These are phyloP conservation scores for Parus major DNA, from an alignment of 2,113 vertebrate genomes.

Conservation along the genomic window DNA sequence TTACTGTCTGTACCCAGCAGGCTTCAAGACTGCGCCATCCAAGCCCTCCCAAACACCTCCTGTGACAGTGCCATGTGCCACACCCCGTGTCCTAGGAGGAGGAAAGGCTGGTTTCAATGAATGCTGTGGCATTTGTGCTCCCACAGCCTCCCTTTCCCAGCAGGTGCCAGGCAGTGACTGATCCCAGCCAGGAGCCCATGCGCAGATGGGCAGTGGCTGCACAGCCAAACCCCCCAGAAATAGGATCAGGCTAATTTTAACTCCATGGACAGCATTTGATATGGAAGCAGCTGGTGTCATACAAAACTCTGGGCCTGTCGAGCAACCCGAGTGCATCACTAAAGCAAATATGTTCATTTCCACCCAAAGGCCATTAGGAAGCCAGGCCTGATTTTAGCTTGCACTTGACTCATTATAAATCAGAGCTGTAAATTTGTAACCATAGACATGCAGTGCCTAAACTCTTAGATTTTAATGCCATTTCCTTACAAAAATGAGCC, in stretches of 20 bases:
- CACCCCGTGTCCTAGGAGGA: not conserved
- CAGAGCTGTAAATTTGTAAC: not conserved
- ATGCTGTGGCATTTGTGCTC: not conserved
- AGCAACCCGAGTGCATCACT: slow-evolving; percentile 17
- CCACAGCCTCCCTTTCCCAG: not conserved
- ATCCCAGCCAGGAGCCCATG: not conserved
- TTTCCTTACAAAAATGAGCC: not conserved
- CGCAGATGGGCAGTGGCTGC: not conserved
- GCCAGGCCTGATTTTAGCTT: slow-evolving; percentile 8
- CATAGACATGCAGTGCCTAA: not conserved
- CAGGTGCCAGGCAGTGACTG: not conserved
- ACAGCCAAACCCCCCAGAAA: slow-evolving; percentile 36
- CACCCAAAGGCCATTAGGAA: slow-evolving; percentile 53
- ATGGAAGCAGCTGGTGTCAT: slow-evolving; percentile 75
- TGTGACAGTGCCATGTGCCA: not conserved
- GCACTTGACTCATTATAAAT: not conserved
- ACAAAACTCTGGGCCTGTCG: slow-evolving; percentile 55
- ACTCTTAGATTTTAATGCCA: not conserved
- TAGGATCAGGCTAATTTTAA: slow-evolving; percentile 73
- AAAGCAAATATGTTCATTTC: slow-evolving; percentile 58
- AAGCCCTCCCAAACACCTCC: not conserved
- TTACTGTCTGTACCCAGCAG: not conserved
- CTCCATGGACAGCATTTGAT: slow-evolving; percentile 63
- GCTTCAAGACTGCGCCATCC: not conserved
- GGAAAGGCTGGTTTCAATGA: not conserved